Conservation (phyloP, 2,113 vertebrate species). For the Podiceps cristatus region DNA sequence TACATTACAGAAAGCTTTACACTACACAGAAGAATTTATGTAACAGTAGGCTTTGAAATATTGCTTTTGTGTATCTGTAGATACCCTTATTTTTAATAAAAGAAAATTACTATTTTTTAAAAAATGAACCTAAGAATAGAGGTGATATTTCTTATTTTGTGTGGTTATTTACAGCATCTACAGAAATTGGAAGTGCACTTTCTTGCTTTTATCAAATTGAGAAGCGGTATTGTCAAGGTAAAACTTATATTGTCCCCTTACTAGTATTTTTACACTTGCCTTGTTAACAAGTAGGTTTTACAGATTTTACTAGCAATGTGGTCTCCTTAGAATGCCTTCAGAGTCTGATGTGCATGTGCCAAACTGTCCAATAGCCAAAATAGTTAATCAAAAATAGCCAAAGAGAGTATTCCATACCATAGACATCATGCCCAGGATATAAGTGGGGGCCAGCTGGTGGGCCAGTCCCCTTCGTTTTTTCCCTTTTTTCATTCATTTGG, state of each 20-base stretch:
- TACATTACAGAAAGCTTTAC: not conserved
- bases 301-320: not conserved
- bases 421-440: too few relatives aligned
- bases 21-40: not conserved
- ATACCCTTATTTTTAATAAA: not conserved
- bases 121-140: not conserved
- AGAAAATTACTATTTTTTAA: not conserved
- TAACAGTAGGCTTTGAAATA: not conserved
- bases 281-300: not conserved
- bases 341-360: too few relatives aligned
- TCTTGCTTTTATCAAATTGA: not conserved
- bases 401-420: too few relatives aligned
- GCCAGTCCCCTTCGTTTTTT: too few relatives aligned
- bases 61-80: not conserved
- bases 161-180: not conserved
- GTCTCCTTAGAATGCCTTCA: not conserved
- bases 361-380: too few relatives aligned
- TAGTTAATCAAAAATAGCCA: too few relatives aligned
- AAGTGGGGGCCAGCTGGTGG: too few relatives aligned
- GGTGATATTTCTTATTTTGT: not conserved
- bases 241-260: not conserved
- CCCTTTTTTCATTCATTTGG: too few relatives aligned
- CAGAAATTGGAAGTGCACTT: not conserved
- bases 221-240: not conserved
- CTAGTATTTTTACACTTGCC: not conserved